Conservation (phyloP, 2,888 invertebrate genomes). For the Andrena flavipes region DNA sequence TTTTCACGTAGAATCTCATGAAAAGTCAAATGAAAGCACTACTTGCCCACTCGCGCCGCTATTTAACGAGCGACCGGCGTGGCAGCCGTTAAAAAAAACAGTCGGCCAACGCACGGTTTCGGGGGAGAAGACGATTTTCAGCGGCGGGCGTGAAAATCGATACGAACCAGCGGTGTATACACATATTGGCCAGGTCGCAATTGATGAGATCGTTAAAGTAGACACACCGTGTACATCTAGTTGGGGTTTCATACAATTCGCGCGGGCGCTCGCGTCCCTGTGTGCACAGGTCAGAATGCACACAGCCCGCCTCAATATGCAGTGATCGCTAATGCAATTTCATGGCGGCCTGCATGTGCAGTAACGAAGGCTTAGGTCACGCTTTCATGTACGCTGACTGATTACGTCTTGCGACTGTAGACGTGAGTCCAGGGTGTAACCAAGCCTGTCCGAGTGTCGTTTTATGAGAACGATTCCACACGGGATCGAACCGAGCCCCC, state of each 20-base stretch:
- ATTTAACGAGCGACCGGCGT: too few relatives aligned
- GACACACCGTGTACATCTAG: conserved; percentile 64
- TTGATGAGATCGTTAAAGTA: conserved; percentile 65
- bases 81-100: too few relatives aligned
- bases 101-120: not conserved
- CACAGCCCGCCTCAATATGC: conserved; percentile 66
- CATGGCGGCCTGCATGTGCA: conserved; percentile 68
- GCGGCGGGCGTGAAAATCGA: conserved; percentile 40
- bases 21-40: too few relatives aligned
- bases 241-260: conserved; percentile 64
- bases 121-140: conserved; percentile 39
- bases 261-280: conserved; percentile 42
- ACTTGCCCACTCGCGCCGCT: too few relatives aligned
- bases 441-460: conserved; percentile 36
- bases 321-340: conserved; percentile 73
- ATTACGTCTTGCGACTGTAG: conserved; percentile 67
- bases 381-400: conserved; percentile 69
- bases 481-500: conserved; percentile 11
- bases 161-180: conserved; percentile 9
- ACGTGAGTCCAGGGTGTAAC: conserved; percentile 36
- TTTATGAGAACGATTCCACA: conserved; percentile 49
- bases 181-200: conserved; percentile 54
- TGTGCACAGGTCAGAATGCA: conserved; percentile 64
- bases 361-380: conserved; percentile 73
- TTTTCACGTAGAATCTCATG: too few relatives aligned